Percentiles rank a stretch among this genome's conserved stretches.
phyloP scores from a whole-genome alignment of 2,888 invertebrate genomes.

The Plagiodera versicolora region DNA sequence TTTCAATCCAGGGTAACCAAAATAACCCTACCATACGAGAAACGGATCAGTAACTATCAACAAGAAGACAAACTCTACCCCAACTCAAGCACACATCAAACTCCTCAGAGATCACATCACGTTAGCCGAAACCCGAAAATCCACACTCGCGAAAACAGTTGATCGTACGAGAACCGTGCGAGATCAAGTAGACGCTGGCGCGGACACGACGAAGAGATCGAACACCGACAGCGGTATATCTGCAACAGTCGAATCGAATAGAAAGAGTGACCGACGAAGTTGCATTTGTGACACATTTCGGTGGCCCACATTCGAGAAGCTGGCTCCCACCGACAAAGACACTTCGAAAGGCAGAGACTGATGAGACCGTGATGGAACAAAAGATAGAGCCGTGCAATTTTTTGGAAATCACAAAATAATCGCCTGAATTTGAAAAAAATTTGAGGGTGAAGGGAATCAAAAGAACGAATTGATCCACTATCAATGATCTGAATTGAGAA shows the following conservation, averaged over 20 bases:
- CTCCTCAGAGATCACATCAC: too few relatives aligned
- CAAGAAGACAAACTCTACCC: too few relatives aligned
- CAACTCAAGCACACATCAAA: too few relatives aligned
- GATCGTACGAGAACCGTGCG: not conserved
- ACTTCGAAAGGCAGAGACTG: not conserved
- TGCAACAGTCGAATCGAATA: constrained; percentile 22
- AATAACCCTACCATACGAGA: too few relatives aligned
- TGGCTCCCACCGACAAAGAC: not conserved
- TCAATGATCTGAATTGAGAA: too few relatives aligned
- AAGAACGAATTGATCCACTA: too few relatives aligned
- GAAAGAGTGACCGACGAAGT: constrained; percentile 15
- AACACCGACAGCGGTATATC: constrained; percentile 21
- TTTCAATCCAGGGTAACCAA: too few relatives aligned
- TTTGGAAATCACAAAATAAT: too few relatives aligned
- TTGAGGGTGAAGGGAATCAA: too few relatives aligned
- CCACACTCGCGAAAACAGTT: not conserved
- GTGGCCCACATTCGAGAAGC: constrained; percentile 36
- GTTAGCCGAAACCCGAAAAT: not conserved
- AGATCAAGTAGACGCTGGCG: constrained; percentile 29
- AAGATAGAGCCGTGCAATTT: not conserved
- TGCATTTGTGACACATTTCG: constrained; percentile 39
- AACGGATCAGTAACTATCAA: too few relatives aligned
- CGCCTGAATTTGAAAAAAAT: too few relatives aligned
- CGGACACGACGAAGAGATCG: constrained; percentile 16
- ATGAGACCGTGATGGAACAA: too few relatives aligned